These are phyloP conservation scores for Eudyptes chrysolophus DNA, from an alignment of 2,113 vertebrate species.

Conservation along the genomic window DNA sequence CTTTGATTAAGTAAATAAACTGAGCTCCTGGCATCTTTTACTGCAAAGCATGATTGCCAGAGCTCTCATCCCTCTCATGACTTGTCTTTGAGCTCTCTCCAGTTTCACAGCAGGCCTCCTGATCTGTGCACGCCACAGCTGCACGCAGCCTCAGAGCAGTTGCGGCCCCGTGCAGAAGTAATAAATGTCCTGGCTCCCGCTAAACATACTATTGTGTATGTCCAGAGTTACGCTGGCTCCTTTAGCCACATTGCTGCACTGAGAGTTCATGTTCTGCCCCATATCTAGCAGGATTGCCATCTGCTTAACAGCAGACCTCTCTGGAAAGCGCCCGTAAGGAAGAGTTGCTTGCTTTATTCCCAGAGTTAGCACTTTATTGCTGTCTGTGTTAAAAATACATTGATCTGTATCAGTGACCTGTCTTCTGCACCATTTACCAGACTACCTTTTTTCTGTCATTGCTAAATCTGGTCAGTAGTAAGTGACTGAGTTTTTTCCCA, in stretches of 20 bases:
- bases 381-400: not conserved
- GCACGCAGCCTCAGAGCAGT: not conserved
- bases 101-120: not conserved
- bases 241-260: accelerated
- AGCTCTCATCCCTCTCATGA: not conserved
- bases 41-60: not conserved
- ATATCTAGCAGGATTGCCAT: not conserved
- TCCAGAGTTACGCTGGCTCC: not conserved
- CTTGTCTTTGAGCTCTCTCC: not conserved
- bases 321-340: not conserved
- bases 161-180: not conserved
- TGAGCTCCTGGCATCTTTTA: not conserved
- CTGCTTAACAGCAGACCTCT: not conserved
- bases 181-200: not conserved
- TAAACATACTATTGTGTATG: accelerated
- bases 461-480: not conserved
- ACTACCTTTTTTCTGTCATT: not conserved
- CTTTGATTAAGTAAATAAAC: not conserved
- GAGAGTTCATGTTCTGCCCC: not conserved
- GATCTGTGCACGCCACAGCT: not conserved
- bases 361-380: not conserved
- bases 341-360: not conserved
- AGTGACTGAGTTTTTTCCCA: not conserved
- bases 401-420: not conserved
- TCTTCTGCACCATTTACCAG: not conserved